phyloP scores from a whole-genome alignment of 1,140 invertebrate genomes.

The Myzus persicae region DNA sequence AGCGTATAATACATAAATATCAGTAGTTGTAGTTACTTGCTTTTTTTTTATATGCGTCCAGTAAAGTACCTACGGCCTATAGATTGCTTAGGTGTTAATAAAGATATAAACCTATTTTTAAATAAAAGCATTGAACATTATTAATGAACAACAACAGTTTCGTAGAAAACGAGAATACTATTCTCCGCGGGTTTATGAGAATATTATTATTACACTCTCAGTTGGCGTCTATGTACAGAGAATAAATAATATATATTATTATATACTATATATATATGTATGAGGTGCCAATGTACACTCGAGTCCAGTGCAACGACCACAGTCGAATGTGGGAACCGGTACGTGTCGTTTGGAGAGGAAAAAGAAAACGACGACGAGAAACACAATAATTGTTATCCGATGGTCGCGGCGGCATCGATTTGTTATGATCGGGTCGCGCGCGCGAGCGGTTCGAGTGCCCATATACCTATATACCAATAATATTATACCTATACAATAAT shows the following conservation, averaged over 20 bases:
- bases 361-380: slow-evolving; percentile 1
- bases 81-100: too few species aligned
- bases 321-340: slow-evolving; percentile 38
- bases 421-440: slow-evolving; percentile 48
- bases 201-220: background rate
- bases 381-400: slow-evolving; percentile 51
- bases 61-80: too few species aligned
- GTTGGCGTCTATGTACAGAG: background rate
- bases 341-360: slow-evolving; percentile 23
- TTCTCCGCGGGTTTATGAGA: background rate
- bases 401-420: slow-evolving; percentile 45
- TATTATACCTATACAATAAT: slow-evolving; percentile 25
- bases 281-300: background rate
- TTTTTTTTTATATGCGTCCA: too few species aligned
- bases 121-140: too few species aligned
- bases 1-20: too few species aligned
- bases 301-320: slow-evolving; percentile 43
- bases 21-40: too few species aligned
- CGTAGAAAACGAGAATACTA: background rate
- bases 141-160: background rate
- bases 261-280: background rate
- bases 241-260: slow-evolving; percentile 7
- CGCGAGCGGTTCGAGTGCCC: background rate
- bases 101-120: too few species aligned
- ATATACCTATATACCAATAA: too few species aligned